Base-by-base conservation (phyloP, 2,113 vertebrate genomes). In the Octodon degus region DNA sequence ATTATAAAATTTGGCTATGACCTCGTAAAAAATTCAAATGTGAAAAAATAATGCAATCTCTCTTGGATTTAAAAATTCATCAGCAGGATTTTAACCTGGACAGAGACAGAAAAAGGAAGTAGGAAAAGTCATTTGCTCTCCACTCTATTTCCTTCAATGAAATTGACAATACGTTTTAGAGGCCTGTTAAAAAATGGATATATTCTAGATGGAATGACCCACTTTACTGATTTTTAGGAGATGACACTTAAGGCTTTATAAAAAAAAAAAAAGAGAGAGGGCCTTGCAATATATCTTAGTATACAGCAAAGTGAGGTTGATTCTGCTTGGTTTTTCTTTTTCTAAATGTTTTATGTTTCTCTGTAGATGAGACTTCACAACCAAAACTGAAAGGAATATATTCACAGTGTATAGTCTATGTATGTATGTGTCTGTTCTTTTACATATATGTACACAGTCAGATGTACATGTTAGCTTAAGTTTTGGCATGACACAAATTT, bases 41-140 rank as follows among this genome's bases (percentile, higher is more conserved):
- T 91, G 63, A 81, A 85, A 96, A 95, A 95, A 88, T 87, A 43
- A 17, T 63, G 6, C 12, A 72, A 4, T 83, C 27, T 95, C 37
- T 72, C 60, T 70, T 89, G 67, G 50, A 70, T 80, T 90, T 97
- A 82, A 93, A 95, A 92, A 84, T 96, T 24, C 20, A 91, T 81
- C 19, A 86, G n/a, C 65, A 63, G n/a, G 32, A 91, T 37, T 77
- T 30, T 65, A 87, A 62, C 40, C n/a, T 92, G 50, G 43, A 40
- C 3, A 96, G 67, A 86, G 53, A 60, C 65, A 17, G 22, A 60
- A 43, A 90, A 14, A 68, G 24, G 8, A 70, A 6, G 55, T 43
- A 43, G 7, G 84, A 63, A 63, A 96, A 97, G 24, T 74, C 34
- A 85, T 68, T 94, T 96, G 93, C 19, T 91, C 30, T n/a, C 34